Conservation (phyloP, 23 tunicate species). For the Styela clava region DNA sequence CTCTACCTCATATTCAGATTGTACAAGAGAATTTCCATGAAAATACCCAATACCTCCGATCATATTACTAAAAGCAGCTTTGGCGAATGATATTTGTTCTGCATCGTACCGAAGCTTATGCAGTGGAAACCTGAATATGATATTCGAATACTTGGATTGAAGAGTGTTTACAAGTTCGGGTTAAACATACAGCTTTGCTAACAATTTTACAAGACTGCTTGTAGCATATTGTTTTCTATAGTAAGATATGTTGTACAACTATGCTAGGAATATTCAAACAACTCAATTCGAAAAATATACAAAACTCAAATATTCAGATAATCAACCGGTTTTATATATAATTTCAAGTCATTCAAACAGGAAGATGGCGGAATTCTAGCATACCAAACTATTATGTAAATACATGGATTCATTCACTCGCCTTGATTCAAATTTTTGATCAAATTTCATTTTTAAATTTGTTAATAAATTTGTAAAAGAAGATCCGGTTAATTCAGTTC, state of each 20-base stretch:
- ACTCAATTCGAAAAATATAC: not conserved
- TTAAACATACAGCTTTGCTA: no score
- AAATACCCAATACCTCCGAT: constrained; percentile 96
- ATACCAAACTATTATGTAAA: no score
- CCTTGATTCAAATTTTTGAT: constrained; percentile 82
- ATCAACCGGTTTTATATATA: no score
- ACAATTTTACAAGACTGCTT: no score
- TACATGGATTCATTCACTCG: no score
- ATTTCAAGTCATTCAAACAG: no score
- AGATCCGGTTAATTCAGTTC: constrained; percentile 28
- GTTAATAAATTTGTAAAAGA: constrained; percentile 44
- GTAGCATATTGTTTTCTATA: no score
- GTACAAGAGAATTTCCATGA: constrained; percentile 90
- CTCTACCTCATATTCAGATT: constrained; percentile 37
- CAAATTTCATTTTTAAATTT: constrained; percentile 53
- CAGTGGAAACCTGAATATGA: constrained; percentile 74
- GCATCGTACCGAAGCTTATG: constrained; percentile 44
- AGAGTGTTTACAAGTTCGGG: no score
- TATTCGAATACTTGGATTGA: no score
- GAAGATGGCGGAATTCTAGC: no score
- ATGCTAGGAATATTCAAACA: not conserved
- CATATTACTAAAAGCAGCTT: constrained; percentile 94
- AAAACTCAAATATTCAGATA: no score
- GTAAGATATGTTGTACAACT: not conserved
- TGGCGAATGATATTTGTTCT: constrained; percentile 76